phyloP scores from a whole-genome alignment of 2,113 vertebrate species.

The Tricholaema leucomelas region DNA sequence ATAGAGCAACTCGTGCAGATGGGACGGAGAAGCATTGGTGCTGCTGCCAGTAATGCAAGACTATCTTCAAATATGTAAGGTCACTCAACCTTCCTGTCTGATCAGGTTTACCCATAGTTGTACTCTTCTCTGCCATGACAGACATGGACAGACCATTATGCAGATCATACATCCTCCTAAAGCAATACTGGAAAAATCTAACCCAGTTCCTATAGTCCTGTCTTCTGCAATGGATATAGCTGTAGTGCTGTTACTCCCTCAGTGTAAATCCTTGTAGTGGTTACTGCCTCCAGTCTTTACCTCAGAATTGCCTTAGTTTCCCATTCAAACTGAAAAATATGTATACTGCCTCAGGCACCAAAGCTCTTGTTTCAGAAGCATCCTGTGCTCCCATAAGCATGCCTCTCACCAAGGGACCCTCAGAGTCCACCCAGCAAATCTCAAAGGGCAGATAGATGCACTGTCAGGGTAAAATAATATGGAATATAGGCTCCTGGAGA shows the following conservation, averaged over 20 bases:
- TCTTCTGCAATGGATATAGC: background rate
- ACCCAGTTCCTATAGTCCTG: rapidly evolving
- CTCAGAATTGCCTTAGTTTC: background rate
- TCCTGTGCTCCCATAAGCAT: rapidly evolving
- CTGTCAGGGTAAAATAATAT: background rate
- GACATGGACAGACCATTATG: rapidly evolving
- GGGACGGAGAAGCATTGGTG: background rate
- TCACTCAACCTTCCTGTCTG: background rate
- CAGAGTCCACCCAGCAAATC: background rate
- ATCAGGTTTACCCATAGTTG: background rate
- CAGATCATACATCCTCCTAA: background rate
- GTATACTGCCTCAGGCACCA: rapidly evolving
- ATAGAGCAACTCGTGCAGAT: background rate
- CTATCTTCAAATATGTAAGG: background rate
- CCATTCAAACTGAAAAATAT: background rate
- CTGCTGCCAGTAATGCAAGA: background rate
- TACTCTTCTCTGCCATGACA: background rate
- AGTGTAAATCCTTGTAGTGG: background rate
- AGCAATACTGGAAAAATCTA: background rate
- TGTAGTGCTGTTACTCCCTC: background rate
- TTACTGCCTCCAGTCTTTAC: background rate
- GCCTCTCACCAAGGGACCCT: rapidly evolving
- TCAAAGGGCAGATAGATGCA: rapidly evolving
- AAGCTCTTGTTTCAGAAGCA: rapidly evolving
- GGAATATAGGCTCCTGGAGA: background rate